Evolutionary conservation across 2,888 invertebrate genomes (phyloP).

Genomic region (Pandemis heparana): DNA sequence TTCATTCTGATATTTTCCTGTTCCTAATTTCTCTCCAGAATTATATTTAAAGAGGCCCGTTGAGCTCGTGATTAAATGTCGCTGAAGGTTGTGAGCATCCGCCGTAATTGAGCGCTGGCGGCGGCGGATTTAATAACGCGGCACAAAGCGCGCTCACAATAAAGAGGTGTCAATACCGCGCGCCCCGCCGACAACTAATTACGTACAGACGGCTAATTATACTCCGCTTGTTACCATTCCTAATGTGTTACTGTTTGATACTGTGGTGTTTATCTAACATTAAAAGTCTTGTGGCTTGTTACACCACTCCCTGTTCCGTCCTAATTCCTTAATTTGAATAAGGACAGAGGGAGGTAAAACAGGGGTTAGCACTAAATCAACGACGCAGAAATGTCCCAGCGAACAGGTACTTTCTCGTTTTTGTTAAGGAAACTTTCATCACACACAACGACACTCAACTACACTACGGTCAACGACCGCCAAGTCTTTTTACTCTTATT

Average conservation of each 20-base stretch:
- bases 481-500: too few relatives aligned
- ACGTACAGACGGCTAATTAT: neutral
- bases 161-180: slow-evolving; percentile 35
- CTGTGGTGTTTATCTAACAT: neutral
- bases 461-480: too few relatives aligned
- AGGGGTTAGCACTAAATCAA: neutral
- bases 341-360: too few relatives aligned
- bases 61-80: slow-evolving; percentile 32
- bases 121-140: slow-evolving; percentile 29
- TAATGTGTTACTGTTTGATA: neutral
- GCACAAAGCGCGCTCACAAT: slow-evolving; percentile 26
- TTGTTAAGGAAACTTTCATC: too few relatives aligned
- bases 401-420: too few relatives aligned
- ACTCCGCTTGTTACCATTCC: neutral
- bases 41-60: slow-evolving; percentile 33
- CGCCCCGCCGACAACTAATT: neutral
- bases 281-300: too few relatives aligned
- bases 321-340: too few relatives aligned
- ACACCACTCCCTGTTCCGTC: too few relatives aligned
- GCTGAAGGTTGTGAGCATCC: slow-evolving; percentile 25
- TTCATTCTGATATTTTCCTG: slow-evolving; percentile 39
- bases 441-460: too few relatives aligned
- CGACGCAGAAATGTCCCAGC: neutral
- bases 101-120: slow-evolving; percentile 25
- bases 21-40: slow-evolving; percentile 26